Evolutionary conservation across 2,888 invertebrate species (phyloP), one percentile per base, ranked within the genome.

Genomic region (Cosmia pyralina): DNA sequence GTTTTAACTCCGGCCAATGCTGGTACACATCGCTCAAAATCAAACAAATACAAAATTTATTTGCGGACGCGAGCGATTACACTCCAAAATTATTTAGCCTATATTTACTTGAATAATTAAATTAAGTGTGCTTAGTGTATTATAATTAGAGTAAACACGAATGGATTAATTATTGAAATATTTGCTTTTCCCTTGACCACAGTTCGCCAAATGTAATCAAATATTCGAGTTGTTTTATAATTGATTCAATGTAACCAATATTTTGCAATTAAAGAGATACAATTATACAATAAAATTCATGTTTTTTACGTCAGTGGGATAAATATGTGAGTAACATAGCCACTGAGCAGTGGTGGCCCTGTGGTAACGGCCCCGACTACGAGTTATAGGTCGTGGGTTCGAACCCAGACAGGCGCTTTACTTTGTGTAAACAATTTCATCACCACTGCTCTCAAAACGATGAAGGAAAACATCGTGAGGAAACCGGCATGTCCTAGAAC

Each of bases 161-260:
- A 59, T 75, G 0, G 63, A 59, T 67, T 34, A 34, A 60, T 52
- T 34, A 57, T 38, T 79, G 13, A 19, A 59, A 53, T 44, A 73
- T 73, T 65, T 79, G 19, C 13, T 19, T 50, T 75, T 75, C 44
- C 19, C 50, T 48, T 50, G 19, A 78, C 81, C 81, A 52, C 75
- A 75, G 63, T 52, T 55, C 6, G 48, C n/a, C 58, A 34, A 63
- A 44, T 50, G 6, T 59, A 65, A 57, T 60, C 28, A 64, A 7
- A 41, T 60, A 46, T 53, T 52, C 28, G 4, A 41, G 44, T 64
- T 28, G 28, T 74, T 68, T 53, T 38, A 52, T 44, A 53, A 48
- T 59, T 58, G 4, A 75, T 50, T 59, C 34, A 79, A 53, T 64
- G 22, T 6, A 52, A 41, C n/a, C 41, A 59, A 64, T 13, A n/a